Evolutionary conservation across 2,797 vertebrate genomes (phyloP), one percentile per base, ranked within the genome.

Genomic region (Eulemur mongoz): DNA sequence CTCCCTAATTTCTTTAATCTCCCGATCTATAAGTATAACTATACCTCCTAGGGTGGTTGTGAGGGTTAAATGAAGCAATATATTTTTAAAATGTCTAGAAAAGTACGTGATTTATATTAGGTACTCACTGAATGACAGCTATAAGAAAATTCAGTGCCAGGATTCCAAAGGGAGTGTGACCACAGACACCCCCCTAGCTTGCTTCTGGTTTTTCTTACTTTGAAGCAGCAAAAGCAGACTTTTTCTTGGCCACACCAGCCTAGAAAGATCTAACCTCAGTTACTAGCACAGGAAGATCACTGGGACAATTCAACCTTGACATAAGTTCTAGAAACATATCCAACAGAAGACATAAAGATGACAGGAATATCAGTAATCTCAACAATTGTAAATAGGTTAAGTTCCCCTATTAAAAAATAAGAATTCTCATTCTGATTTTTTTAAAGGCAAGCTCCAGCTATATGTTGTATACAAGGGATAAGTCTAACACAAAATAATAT

Each of bases 211-310:
- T 88, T 86, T 63, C n/a, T 86, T 79, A 69, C 43, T 72, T 82
- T 59, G 23, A 94, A 76, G 7, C 40, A 86, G 22, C 1, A 89
- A 5, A 82, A 80, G n/a, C 25, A 40, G 30, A 86, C 22, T 75
- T 67, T 63, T 69, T 43, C 81, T 40, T 48, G 82, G 54, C 9
- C 45, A 83, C 8, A 45, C 18, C 15, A 90, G 52, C 50, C 54
- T 80, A 73, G 45, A 91, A 96, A 92, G 4, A 83, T 35, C 82
- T 82, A 73, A 95, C 23, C 48, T 94, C 75, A 90, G 54, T 50
- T 70, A 82, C 63, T 20, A 93, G 63, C 50, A 52, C 32, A 12
- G 84, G 45, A 92, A 76, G 15, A 70, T 54, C 48, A 79, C 2
- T 22, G 52, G 23, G 27, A 93, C 14, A 88, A 85, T 40, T 4